Evolutionary conservation across 2,797 vertebrate genomes (phyloP), one percentile per base, ranked within the genome.

Genomic region (Labroides dimidiatus): DNA sequence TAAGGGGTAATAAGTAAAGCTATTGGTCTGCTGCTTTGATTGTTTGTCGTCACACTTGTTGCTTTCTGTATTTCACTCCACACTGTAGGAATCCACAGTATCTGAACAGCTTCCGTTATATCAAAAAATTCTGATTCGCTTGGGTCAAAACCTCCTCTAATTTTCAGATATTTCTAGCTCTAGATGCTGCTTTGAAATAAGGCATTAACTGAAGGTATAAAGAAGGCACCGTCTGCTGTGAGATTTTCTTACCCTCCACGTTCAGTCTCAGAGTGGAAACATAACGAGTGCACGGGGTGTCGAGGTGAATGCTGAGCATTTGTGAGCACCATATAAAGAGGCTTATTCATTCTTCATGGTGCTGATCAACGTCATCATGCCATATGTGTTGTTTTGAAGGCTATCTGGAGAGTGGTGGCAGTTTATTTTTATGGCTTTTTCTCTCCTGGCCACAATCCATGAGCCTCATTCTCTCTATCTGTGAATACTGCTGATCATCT

Each of bases 261-360:
- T 69, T 60, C 20, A 3, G 49, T 44, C 58, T 75, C 56, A 15
- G 27, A 67, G 56, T 62, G 68, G 58, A 54, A 78, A 66, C 65
- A 23, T 61, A 24, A 77, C 75, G 45, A 69, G 49, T 3, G 27
- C 55, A 15, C 50, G 47, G 33, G 30, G 13, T 49, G 50, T 49
- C 41, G 75, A 75, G 74, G 60, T 77, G 80, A 81, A 72, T 78
- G 52, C 75, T 58, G 72, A 84, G 59, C 20, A 23, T 75, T 64
- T 61, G 36, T 66, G 55, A 69, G 62, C 44, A 24, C 16, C 51
- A 33, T 69, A n/a, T 74, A 66, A 76, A 80, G 57, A 47, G 47
- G 16, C 12, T 62, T 67, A 50, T 77, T 76, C 71, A 69, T 77
- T 82, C 72, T 75, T 84, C 27, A 37, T 8, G 19, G 10, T 49